Percentiles rank a stretch among this genome's conserved stretches.
phyloP scores from a whole-genome alignment of 23 tunicate species.

The Trididemnum miniatum region DNA sequence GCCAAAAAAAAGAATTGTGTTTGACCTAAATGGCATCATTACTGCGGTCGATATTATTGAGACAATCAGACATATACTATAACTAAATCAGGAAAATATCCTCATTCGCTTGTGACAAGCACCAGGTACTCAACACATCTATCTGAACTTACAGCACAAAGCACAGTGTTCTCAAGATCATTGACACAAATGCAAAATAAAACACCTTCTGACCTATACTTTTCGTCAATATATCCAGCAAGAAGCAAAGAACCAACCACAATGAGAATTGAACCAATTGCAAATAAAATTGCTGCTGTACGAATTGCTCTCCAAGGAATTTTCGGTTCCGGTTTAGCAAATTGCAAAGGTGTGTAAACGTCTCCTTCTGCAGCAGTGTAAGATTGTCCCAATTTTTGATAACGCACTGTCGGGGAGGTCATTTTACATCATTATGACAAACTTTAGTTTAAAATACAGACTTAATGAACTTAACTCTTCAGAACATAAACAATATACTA shows the following conservation, averaged over 20 bases:
- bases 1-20: too few relatives aligned
- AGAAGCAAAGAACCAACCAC: constrained; percentile 74
- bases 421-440: background rate
- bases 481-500: too few relatives aligned
- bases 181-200: too few relatives aligned
- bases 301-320: constrained; percentile 84
- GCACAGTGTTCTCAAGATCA: too few relatives aligned
- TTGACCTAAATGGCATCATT: too few relatives aligned
- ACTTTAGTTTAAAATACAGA: background rate
- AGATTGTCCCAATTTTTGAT: constrained; percentile 48
- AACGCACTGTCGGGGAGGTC: constrained; percentile 50
- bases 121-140: too few relatives aligned
- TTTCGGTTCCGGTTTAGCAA: constrained; percentile 58
- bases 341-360: constrained; percentile 70
- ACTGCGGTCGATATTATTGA: too few relatives aligned
- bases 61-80: too few relatives aligned
- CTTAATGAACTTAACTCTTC: too few relatives aligned
- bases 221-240: constrained; percentile 69
- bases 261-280: constrained; percentile 55
- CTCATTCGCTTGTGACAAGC: too few relatives aligned
- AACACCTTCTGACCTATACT: constrained; percentile 64
- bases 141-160: too few relatives aligned
- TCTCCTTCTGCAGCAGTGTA: constrained; percentile 66
- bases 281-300: constrained; percentile 47
- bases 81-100: too few relatives aligned